A percentile compares a stretch with the other conserved stretches of the same genome.
These are phyloP conservation scores for Tenthredo scrophulariae DNA, from an alignment of 2,888 invertebrate genomes.

Conservation along the genomic window DNA sequence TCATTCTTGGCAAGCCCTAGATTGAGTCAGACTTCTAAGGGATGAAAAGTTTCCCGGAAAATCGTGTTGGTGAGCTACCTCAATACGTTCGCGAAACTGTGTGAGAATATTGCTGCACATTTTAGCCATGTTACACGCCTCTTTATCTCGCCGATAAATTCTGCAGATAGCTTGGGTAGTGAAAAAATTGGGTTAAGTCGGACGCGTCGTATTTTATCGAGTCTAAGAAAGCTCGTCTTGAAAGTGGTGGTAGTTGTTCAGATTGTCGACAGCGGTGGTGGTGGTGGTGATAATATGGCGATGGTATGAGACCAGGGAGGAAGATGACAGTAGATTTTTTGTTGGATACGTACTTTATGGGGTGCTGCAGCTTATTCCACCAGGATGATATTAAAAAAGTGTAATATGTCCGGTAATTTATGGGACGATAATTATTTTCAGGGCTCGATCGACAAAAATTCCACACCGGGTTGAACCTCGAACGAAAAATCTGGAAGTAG, in stretches of 20 bases:
- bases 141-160: constrained; percentile 66
- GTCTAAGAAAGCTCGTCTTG: constrained; percentile 45
- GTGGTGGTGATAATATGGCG: constrained; percentile 55
- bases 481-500: constrained; percentile 9
- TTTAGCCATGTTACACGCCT: constrained; percentile 54
- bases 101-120: constrained; percentile 46
- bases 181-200: constrained; percentile 67
- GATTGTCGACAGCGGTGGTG: constrained; percentile 61
- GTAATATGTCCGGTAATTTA: constrained; percentile 64
- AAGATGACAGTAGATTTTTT: constrained; percentile 34
- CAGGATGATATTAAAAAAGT: constrained; percentile 56
- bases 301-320: not conserved
- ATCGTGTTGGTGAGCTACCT: not conserved
- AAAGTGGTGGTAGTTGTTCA: constrained; percentile 4
- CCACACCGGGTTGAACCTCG: not conserved
- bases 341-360: constrained; percentile 48
- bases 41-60: constrained; percentile 33
- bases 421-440: constrained; percentile 65
- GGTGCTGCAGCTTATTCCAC: not conserved
- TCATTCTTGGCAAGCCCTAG: not conserved
- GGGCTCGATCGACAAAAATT: constrained; percentile 48
- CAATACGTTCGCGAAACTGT: not conserved
- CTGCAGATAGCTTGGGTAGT: constrained; percentile 59
- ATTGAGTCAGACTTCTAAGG: not conserved
- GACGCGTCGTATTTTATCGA: constrained; percentile 65